Evolutionary conservation across 1,140 invertebrate genomes (phyloP).

Genomic region (Platyscapa corneri): DNA sequence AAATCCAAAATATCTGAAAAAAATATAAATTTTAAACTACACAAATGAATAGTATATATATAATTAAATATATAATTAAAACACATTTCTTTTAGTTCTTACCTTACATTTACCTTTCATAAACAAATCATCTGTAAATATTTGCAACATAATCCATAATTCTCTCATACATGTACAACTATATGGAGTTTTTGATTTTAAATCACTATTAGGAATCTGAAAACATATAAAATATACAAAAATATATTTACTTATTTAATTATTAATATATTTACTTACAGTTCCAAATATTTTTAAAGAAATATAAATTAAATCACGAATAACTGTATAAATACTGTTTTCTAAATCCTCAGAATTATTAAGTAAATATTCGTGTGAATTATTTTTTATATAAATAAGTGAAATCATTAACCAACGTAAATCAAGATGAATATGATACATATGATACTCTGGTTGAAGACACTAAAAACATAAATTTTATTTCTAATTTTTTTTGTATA

Average conservation of each 20-base stretch:
- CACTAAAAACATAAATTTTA: slow-evolving; percentile 60
- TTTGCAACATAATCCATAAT: slow-evolving; percentile 71
- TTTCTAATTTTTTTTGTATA: neutral
- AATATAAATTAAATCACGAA: slow-evolving; percentile 67
- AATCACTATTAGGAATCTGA: slow-evolving; percentile 63
- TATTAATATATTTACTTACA: slow-evolving; percentile 57
- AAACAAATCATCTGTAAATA: slow-evolving; percentile 62
- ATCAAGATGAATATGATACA: slow-evolving; percentile 73
- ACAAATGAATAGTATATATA: slow-evolving; percentile 2
- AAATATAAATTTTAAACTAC: slow-evolving; percentile 18
- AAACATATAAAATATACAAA: slow-evolving; percentile 35
- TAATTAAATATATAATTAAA: neutral
- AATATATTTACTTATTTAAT: slow-evolving; percentile 1
- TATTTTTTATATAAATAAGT: slow-evolving; percentile 60
- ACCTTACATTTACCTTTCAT: slow-evolving; percentile 61
- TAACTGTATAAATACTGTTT: slow-evolving; percentile 57
- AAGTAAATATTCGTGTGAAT: slow-evolving; percentile 53
- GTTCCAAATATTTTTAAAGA: slow-evolving; percentile 66
- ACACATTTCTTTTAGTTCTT: slow-evolving; percentile 35
- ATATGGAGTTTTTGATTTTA: slow-evolving; percentile 68
- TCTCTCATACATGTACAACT: slow-evolving; percentile 72
- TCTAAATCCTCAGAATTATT: slow-evolving; percentile 61
- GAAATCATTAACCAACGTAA: slow-evolving; percentile 70
- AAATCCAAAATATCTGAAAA: slow-evolving; percentile 69
- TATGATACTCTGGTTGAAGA: slow-evolving; percentile 70